Conservation (phyloP, 2,888 invertebrate species). For the Pelosia muscerda region DNA sequence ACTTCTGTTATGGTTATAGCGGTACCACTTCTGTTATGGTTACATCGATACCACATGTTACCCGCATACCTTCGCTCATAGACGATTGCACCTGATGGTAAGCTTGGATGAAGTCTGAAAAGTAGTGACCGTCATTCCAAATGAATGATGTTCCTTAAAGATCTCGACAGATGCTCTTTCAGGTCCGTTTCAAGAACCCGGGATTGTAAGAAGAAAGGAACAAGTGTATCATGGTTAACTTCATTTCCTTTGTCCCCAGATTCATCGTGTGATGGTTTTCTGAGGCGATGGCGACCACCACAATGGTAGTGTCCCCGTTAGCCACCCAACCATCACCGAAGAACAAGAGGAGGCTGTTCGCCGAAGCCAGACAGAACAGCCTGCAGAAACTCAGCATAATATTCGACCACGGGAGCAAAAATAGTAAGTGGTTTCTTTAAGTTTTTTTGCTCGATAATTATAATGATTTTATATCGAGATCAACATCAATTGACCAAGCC, state of each 20-base stretch:
- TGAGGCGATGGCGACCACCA: constrained; percentile 73
- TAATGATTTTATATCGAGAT: no score
- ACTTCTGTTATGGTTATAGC: no score
- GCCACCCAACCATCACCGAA: constrained; percentile 79
- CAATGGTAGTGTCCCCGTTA: constrained; percentile 80
- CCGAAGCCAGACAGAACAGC: constrained; percentile 81
- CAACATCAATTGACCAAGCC: no score
- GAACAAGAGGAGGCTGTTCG: constrained; percentile 76
- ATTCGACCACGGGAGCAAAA: constrained; percentile 80
- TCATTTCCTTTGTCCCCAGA: constrained; percentile 29
- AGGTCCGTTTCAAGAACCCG: background rate
- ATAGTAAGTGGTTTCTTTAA: constrained; percentile 61
- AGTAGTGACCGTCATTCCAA: no score
- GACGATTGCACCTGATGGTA: no score
- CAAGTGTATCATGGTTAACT: background rate
- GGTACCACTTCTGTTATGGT: no score
- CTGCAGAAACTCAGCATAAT: constrained; percentile 80
- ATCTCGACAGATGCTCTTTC: background rate
- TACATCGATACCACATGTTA: no score
- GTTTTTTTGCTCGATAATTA: background rate
- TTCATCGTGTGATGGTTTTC: constrained; percentile 46
- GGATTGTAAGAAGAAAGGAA: background rate
- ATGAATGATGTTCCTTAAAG: no score
- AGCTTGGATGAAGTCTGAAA: no score
- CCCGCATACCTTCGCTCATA: no score